A percentile compares a stretch with the other conserved stretches of the same genome.
Conservation (phyloP, 2,113 vertebrate genomes). For the Pagrus major region DNA sequence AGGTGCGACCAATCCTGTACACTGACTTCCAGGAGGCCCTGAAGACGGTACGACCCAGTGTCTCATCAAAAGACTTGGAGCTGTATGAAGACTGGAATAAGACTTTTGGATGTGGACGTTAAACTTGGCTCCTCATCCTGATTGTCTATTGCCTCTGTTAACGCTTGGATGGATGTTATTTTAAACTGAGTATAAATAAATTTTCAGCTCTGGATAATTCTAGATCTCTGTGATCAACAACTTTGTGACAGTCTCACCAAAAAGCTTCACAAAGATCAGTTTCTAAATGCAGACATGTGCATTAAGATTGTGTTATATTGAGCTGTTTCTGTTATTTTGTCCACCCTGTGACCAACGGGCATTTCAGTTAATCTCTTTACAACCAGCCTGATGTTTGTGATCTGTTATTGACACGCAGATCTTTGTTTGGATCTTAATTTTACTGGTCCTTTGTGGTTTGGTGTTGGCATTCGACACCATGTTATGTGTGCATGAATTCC, state of each 20-base stretch:
- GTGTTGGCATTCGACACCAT: neutral
- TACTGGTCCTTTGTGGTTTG: neutral
- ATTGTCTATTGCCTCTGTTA: neutral
- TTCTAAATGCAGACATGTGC: neutral
- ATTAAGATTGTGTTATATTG: neutral
- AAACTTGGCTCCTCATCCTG: conserved; percentile 14
- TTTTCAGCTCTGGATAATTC: neutral
- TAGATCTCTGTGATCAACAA: neutral
- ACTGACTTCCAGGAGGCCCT: conserved; percentile 92
- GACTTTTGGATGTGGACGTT: conserved; percentile 94
- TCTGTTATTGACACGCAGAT: neutral
- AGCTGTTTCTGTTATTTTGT: conserved; percentile 4
- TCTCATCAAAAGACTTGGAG: conserved; percentile 91
- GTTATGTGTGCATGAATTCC: neutral
- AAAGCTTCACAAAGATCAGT: neutral
- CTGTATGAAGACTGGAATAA: conserved; percentile 95
- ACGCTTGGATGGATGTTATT: neutral
- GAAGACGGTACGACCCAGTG: conserved; percentile 90
- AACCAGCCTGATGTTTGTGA: neutral
- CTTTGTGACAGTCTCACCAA: neutral
- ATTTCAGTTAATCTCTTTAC: neutral
- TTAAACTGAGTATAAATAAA: neutral
- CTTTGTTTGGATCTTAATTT: neutral
- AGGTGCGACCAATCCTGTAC: conserved; percentile 91
- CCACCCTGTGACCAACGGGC: neutral